Evolutionary conservation across 2,113 vertebrate species (phyloP), one percentile per base, ranked within the genome.

Genomic region (Chaenocephalus aceratus): DNA sequence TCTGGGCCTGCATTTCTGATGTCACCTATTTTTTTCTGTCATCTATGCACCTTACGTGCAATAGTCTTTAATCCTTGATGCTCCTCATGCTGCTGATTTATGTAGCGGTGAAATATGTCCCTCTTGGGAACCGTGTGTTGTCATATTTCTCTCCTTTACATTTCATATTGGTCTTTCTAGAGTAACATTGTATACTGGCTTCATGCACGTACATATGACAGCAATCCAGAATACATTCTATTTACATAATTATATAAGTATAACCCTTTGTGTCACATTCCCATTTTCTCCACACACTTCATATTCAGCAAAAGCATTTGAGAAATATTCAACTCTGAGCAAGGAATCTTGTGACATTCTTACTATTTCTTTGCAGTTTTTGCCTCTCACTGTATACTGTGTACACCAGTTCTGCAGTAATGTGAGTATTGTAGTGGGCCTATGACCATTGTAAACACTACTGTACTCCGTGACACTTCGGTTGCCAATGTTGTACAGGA

Each of bases 401-500:
- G 60, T 34, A 26, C 53, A 23, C 34, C 63, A 56, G 3, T 23
- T 77, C 63, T 48, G 12, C 36, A 67, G 12, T 73, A 46, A 48
- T 69, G 26, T 18, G 13, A 72, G 36, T 66, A 11, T 34, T 16
- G 7, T 41, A 13, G 46, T 44, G 18, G 45, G 46, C 26, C 64
- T 84, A 78, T 82, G 49, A 82, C 48, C 67, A 54, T 54, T 65
- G 59, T 57, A 23, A 23, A 54, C 57, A 14, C 21, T 16, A 9
- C 63, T 63, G 63, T 59, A 57, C 68, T 65, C 34, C 46, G 41
- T 9, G 15, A 51, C 49, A 58, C 79, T 76, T 71, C 34, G 62
- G 13, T 68, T 36, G 53, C 75, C 58, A 75, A 77, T 57, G 70
- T 69, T 63, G 61, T 54, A 51, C 65, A 75, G 52, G 16, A 67